Conservation (phyloP, 2,113 vertebrate species). For the Engystomops pustulosus region DNA sequence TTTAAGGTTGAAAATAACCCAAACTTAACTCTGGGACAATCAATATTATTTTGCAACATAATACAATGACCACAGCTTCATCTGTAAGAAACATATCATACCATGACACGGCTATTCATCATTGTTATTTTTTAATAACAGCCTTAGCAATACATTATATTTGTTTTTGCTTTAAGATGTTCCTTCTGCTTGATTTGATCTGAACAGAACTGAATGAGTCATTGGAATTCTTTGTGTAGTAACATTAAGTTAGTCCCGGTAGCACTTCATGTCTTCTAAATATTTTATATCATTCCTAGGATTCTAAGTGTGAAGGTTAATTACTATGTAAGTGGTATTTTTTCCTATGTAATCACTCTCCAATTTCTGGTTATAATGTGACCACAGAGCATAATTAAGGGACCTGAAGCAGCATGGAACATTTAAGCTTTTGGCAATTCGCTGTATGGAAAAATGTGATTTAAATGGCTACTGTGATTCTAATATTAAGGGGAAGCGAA, state of each 20-base stretch:
- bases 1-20: too few relatives aligned
- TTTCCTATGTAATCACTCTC: conserved; percentile 33
- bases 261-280: neutral
- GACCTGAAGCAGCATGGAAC: conserved; percentile 35
- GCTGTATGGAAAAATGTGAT: conserved; percentile 36
- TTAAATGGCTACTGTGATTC: conserved; percentile 30
- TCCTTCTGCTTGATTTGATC: neutral
- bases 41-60: neutral
- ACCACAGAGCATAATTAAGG: conserved; percentile 40
- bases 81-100: too few relatives aligned
- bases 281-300: conserved; percentile 22
- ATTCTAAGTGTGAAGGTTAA: conserved; percentile 45
- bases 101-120: neutral
- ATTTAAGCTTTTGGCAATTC: conserved; percentile 40
- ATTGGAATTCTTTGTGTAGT: neutral
- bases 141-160: neutral
- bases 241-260: neutral
- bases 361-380: conserved; percentile 38
- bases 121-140: neutral
- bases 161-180: neutral
- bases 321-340: conserved; percentile 42
- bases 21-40: neutral
- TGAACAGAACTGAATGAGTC: neutral
- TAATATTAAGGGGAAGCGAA: neutral
- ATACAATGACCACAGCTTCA: too few relatives aligned